phyloP scores from a whole-genome alignment of 2,797 vertebrate species.

The Cheirogaleus major region DNA sequence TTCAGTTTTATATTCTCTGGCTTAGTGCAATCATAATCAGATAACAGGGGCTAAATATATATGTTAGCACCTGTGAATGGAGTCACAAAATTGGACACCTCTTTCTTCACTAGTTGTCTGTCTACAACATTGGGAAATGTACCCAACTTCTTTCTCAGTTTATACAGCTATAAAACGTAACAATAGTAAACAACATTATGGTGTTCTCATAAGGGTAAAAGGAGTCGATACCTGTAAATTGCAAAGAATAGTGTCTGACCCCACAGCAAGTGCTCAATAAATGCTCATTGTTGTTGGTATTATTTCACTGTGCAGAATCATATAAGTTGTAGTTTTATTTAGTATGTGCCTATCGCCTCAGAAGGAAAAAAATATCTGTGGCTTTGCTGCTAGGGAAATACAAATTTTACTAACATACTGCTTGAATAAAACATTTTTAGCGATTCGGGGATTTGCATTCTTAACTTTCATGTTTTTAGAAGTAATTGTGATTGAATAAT shows the following conservation, averaged over 20 bases:
- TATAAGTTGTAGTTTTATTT: neutral
- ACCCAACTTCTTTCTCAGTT: neutral
- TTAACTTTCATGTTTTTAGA: slow-evolving; percentile 20
- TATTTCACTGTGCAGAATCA: neutral
- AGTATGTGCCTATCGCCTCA: neutral
- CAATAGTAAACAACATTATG: neutral
- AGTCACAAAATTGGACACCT: neutral
- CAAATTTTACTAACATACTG: neutral
- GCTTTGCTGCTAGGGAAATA: neutral
- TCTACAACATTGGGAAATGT: neutral
- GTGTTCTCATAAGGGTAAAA: neutral
- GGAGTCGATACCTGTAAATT: neutral
- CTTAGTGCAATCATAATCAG: neutral
- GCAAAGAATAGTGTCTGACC: neutral
- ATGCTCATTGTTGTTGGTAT: neutral
- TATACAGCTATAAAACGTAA: neutral
- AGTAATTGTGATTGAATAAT: slow-evolving; percentile 2
- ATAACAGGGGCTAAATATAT: neutral
- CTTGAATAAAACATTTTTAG: slow-evolving; percentile 31
- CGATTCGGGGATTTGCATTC: neutral
- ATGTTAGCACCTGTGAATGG: neutral
- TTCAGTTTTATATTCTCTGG: neutral
- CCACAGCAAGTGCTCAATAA: neutral
- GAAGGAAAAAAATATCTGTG: neutral
- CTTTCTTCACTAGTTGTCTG: neutral